Conservation (phyloP, 64 coral and sea anemone genomes). For the Anthopleura sola region DNA sequence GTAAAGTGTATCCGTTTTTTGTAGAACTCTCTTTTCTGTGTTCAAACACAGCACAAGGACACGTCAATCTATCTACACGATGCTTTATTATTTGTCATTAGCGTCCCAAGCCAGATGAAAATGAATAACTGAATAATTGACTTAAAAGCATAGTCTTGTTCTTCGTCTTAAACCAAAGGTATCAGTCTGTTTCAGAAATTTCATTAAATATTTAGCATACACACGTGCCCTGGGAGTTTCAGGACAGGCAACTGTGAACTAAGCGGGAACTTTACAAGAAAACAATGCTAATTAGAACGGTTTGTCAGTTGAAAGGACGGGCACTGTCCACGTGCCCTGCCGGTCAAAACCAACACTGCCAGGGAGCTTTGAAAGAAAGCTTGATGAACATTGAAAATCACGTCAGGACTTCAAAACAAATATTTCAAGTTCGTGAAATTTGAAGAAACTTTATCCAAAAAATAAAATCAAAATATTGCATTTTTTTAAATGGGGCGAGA, state of each 20-base stretch:
- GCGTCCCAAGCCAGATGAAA: neutral
- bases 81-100: neutral
- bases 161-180: neutral
- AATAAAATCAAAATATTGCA: too few relatives aligned
- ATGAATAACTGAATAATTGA: neutral
- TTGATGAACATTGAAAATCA: neutral
- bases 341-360: neutral
- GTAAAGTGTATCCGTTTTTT: slow-evolving; percentile 52
- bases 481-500: neutral
- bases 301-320: neutral
- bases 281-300: slow-evolving; percentile 10
- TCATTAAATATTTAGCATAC: neutral
- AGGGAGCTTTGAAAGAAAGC: neutral
- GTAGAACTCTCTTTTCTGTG: neutral
- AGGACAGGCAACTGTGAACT: neutral
- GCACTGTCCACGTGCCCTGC: neutral
- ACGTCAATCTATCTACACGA: neutral
- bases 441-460: too few relatives aligned
- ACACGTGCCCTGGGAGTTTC: neutral
- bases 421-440: too few relatives aligned
- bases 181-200: neutral
- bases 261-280: neutral
- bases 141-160: too few relatives aligned
- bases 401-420: neutral
- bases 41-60: neutral